Conservation (phyloP, 2,113 vertebrate genomes). For the Desmodus rotundus region DNA sequence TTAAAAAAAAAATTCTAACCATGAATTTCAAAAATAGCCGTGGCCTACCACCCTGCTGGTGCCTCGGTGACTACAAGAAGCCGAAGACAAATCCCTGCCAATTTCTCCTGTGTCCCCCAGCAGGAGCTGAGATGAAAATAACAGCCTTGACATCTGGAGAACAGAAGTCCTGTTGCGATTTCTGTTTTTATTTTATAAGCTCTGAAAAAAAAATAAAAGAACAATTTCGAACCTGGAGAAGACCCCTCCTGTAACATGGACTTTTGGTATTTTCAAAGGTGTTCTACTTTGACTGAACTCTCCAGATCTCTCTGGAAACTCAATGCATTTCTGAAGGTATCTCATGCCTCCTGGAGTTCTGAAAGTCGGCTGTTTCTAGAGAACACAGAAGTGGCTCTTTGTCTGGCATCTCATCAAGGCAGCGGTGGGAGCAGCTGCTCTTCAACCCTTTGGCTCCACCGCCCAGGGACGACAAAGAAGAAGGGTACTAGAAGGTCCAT, state of each 20-base stretch:
- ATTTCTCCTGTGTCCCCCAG: neutral
- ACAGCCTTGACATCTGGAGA: slow-evolving; percentile 40
- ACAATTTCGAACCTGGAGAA: neutral
- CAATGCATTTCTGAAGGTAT: neutral
- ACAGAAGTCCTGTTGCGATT: slow-evolving; percentile 1
- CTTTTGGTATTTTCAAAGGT: slow-evolving; percentile 37
- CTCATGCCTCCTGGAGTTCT: neutral
- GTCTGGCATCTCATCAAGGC: neutral
- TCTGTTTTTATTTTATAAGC: slow-evolving; percentile 5
- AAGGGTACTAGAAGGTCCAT: slow-evolving; percentile 87
- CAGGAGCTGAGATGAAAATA: slow-evolving; percentile 5
- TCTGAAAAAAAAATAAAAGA: neutral
- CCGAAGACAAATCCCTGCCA: neutral
- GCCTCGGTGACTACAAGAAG: neutral
- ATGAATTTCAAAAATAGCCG: neutral
- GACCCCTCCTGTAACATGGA: neutral
- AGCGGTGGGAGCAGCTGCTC: neutral
- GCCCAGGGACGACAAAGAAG: slow-evolving; percentile 90
- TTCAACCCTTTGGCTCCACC: slow-evolving; percentile 50
- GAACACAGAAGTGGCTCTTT: neutral
- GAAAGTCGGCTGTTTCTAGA: neutral
- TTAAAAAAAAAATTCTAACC: neutral
- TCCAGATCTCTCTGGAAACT: neutral
- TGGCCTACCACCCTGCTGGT: neutral
- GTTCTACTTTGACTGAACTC: slow-evolving; percentile 1